Evolutionary conservation across 1,140 invertebrate species (phyloP).

Genomic region (Choristoneura fumiferana): DNA sequence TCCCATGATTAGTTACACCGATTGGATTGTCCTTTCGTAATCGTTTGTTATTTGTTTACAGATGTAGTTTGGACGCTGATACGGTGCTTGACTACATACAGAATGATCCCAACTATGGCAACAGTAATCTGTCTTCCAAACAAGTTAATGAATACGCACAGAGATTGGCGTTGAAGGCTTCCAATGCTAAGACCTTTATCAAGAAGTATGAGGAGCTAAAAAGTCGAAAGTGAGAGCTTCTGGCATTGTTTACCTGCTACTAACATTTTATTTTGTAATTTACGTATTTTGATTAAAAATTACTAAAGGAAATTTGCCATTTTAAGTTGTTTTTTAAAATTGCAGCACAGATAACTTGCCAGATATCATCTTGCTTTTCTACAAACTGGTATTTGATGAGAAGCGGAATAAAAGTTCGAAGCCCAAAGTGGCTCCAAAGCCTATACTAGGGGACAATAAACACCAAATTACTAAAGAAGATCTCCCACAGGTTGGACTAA

Average conservation of each 20-base stretch:
- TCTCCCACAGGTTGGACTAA: constrained; percentile 63
- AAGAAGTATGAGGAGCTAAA: constrained; percentile 75
- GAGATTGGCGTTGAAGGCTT: constrained; percentile 65
- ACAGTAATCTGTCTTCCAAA: constrained; percentile 63
- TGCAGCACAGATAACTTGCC: constrained; percentile 72
- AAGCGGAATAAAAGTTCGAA: constrained; percentile 63
- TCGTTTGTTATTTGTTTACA: constrained; percentile 43
- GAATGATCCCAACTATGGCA: constrained; percentile 74
- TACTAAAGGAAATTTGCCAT: background rate
- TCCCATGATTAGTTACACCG: background rate
- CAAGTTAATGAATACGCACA: constrained; percentile 72
- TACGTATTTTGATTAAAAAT: constrained; percentile 10
- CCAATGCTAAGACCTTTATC: constrained; percentile 67
- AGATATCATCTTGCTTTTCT: constrained; percentile 65
- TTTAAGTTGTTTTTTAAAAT: constrained; percentile 26
- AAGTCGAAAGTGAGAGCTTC: constrained; percentile 59
- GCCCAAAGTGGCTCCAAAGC: constrained; percentile 75
- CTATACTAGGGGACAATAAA: constrained; percentile 69
- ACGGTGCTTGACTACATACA: constrained; percentile 73
- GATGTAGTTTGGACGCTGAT: constrained; percentile 73
- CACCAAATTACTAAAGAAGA: constrained; percentile 75
- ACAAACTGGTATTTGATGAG: constrained; percentile 71
- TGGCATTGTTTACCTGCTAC: background rate
- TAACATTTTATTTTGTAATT: constrained; percentile 18
- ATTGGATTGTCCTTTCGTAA: constrained; percentile 20